Evolutionary conservation across 1,140 invertebrate species (phyloP).

Genomic region (Drosophila simulans): DNA sequence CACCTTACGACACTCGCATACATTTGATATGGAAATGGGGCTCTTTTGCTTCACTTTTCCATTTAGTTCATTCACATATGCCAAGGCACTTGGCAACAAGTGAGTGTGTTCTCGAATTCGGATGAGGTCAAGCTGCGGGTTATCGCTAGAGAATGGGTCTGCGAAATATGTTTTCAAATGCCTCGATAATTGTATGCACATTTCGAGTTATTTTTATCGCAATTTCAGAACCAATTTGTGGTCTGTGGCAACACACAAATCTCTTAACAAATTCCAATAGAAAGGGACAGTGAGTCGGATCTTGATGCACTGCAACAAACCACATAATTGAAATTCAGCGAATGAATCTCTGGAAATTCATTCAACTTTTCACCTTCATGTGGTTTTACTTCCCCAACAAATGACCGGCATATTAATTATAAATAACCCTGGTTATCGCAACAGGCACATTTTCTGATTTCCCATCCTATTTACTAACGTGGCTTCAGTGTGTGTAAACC

Average conservation of each 20-base stretch:
- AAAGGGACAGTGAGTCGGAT: background rate
- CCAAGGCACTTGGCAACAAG: constrained; percentile 56
- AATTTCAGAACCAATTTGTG: constrained; percentile 16
- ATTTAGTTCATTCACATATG: constrained; percentile 44
- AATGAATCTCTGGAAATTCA: constrained; percentile 23
- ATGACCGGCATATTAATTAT: constrained; percentile 42
- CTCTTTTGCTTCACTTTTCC: constrained; percentile 24
- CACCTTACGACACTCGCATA: constrained; percentile 59
- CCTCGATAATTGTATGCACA: constrained; percentile 17
- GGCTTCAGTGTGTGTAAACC: constrained; percentile 9
- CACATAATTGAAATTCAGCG: constrained; percentile 20
- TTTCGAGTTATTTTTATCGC: constrained; percentile 29
- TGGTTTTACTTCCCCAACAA: constrained; percentile 17
- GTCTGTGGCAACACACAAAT: constrained; percentile 27
- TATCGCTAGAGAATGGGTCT: constrained; percentile 23
- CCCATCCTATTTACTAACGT: constrained; percentile 7
- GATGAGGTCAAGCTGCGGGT: constrained; percentile 19
- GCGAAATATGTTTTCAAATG: constrained; percentile 5
- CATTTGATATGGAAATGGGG: constrained; percentile 67
- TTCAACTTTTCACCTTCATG: constrained; percentile 27
- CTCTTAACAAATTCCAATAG: constrained; percentile 22
- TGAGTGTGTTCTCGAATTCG: constrained; percentile 17
- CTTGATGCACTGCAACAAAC: constrained; percentile 13
- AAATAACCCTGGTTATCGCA: constrained; percentile 23
- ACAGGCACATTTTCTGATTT: constrained; percentile 5